A percentile compares a stretch with the other conserved stretches of the same genome.
Conservation (phyloP, 2,113 vertebrate species). For the Phycodurus eques region DNA sequence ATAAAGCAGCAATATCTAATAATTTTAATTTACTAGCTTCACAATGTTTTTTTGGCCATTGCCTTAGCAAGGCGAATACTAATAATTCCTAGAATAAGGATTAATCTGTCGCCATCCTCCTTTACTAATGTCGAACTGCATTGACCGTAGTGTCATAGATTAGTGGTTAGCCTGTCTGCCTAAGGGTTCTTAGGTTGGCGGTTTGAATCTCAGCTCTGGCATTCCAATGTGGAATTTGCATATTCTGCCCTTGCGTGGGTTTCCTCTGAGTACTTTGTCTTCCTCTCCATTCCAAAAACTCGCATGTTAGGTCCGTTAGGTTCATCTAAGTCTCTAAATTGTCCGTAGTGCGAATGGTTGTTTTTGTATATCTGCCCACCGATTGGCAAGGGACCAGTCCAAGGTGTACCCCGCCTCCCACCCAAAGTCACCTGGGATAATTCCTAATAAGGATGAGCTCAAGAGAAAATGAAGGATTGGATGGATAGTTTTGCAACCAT, state of each 20-base stretch:
- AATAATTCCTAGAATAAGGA: no score
- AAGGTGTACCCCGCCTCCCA: no score
- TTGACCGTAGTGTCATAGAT: neutral
- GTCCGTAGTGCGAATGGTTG: no score
- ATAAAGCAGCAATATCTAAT: neutral
- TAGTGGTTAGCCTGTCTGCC: neutral
- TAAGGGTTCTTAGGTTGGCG: neutral
- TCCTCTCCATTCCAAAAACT: neutral
- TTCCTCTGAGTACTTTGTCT: neutral
- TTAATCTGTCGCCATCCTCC: no score
- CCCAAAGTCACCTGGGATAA: no score
- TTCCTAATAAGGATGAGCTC: neutral
- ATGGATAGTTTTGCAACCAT: neutral
- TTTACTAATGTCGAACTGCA: no score
- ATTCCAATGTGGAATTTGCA: neutral
- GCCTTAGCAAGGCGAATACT: neutral
- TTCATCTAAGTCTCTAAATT: no score
- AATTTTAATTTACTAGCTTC: neutral
- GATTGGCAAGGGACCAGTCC: no score
- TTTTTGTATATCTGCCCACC: no score
- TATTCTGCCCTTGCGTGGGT: neutral
- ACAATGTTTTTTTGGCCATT: neutral
- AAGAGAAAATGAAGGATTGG: neutral
- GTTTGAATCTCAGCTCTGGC: neutral
- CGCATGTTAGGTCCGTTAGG: neutral